Evolutionary conservation across 2,888 invertebrate species (phyloP), one percentile per base, ranked within the genome.

Genomic region (Dendrolimus pini): DNA sequence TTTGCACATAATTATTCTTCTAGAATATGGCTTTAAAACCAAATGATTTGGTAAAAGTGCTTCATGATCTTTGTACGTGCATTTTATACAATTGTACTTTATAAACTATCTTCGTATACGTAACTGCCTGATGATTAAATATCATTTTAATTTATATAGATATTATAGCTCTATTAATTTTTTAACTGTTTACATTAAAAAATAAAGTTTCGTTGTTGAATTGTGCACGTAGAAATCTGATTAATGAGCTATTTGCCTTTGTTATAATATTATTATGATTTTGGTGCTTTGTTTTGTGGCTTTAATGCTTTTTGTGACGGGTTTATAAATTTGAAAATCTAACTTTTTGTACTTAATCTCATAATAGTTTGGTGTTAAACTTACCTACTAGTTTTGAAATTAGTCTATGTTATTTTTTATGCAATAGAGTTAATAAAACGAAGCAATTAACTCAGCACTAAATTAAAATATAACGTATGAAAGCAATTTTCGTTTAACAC

Each of bases 261-360:
- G 12, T 47, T 47, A 47, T 47, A 47, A 47, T 47, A 12, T 10
- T 10, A 41, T n/a, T 30, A 30, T 58, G 65, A 62, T 73, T 64
- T 64, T 63, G 69, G 66, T 69, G 77, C 74, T 75, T 78, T 62
- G 60, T 72, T 68, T 59, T 72, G 65, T 71, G 64, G 80, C 80
- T 80, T 79, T 56, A 30, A 30, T 30, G 30, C 30, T 30, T 30
- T 30, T 30, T 30, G 30, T 30, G 30, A 30, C 30, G 30, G 30
- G 30, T 30, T 30, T 30, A 18, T 30, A 30, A 30, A 30, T 30
- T 30, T 30, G 30, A 30, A 30, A 30, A 30, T 30, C 6, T 6
- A 30, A 82, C 79, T 70, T 62, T n/a, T 60, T 57, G 58, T 59
- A 59, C 30, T 30, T 6, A 30, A 30, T 30, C 3, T 0, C 30